phyloP scores from a whole-genome alignment of 2,888 invertebrate species.

The Cataglyphis cursor region DNA sequence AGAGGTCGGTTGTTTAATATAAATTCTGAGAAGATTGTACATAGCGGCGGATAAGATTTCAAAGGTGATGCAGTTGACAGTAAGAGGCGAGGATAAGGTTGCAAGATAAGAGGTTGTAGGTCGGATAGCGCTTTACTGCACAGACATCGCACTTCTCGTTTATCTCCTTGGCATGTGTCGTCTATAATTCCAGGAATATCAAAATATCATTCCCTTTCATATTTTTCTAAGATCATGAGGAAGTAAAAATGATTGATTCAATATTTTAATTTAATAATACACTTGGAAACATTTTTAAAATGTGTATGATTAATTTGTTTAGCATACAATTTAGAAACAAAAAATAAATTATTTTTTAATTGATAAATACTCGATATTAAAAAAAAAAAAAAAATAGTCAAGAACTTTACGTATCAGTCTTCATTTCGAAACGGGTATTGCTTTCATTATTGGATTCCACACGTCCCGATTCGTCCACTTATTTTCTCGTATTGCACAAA shows the following conservation, averaged over 20 bases:
- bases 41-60: slow-evolving; percentile 74
- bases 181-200: slow-evolving; percentile 3
- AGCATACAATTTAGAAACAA: not conserved
- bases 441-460: slow-evolving; percentile 12
- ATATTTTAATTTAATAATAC: not conserved
- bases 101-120: slow-evolving; percentile 51
- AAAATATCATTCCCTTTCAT: not conserved
- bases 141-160: slow-evolving; percentile 38
- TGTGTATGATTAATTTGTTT: not conserved
- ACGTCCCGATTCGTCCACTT: not conserved
- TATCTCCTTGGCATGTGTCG: slow-evolving; percentile 5
- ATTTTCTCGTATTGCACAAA: slow-evolving; percentile 37
- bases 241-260: not conserved
- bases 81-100: slow-evolving; percentile 36
- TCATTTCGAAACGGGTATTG: not conserved
- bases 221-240: slow-evolving; percentile 2
- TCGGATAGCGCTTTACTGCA: slow-evolving; percentile 45
- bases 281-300: not conserved
- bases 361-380: not conserved
- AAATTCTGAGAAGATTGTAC: slow-evolving; percentile 72
- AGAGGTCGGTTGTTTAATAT: slow-evolving; percentile 76
- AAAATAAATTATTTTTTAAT: not conserved
- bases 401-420: not conserved
- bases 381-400: not conserved
- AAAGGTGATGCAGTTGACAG: slow-evolving; percentile 70